Evolutionary conservation across 2,888 invertebrate genomes (phyloP), one percentile per base, ranked within the genome.

Genomic region (Baccha elongata): DNA sequence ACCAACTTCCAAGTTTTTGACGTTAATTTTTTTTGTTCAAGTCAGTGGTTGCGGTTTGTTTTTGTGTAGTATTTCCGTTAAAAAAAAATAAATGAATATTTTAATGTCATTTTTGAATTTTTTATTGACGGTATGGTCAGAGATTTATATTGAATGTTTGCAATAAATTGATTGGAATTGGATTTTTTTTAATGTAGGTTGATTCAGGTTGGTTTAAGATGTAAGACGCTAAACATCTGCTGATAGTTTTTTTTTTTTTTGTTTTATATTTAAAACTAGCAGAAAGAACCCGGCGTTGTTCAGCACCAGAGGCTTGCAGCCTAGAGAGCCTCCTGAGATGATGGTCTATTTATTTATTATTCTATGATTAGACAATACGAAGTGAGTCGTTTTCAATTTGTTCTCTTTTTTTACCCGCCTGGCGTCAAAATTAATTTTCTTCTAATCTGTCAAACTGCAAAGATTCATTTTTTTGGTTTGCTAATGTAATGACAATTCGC

Each of bases 31-130:
- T 35, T 42, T 10, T 55, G 15, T 40, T 69, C 15, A n/a, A 62
- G 19, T 55, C 35, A 40, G 37, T 17, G 13, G 4, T 17, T 42
- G 26, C 17, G 42, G 17, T 42, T 64, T 21, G 26, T 1, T 26
- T 21, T 55, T 52, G n/a, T 52, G 17, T 42, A 60, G 11, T 60
- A 53, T 67, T 83, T 78, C 83, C 83, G 83, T 50, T 73, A 32
- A 53, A 35, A 52, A 52, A 67, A 62, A 62, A 68, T 76, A n/a
- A 72, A 71, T 71, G 32, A 64, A 67, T 46, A 42, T 40, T 23
- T 53, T 60, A 11, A 42, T 50, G 64, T 37, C 68, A 44, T 21
- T 64, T 62, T 53, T 48, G 29, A 23, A 29, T 64, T 81, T 64
- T 81, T 71, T 62, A 60, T 81, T 71, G 64, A 69, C 23, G 23